Percentiles rank a stretch among this genome's conserved stretches.
These are phyloP conservation scores for Argyresthia goedartella DNA, from an alignment of 2,888 invertebrate species.

Conservation along the genomic window DNA sequence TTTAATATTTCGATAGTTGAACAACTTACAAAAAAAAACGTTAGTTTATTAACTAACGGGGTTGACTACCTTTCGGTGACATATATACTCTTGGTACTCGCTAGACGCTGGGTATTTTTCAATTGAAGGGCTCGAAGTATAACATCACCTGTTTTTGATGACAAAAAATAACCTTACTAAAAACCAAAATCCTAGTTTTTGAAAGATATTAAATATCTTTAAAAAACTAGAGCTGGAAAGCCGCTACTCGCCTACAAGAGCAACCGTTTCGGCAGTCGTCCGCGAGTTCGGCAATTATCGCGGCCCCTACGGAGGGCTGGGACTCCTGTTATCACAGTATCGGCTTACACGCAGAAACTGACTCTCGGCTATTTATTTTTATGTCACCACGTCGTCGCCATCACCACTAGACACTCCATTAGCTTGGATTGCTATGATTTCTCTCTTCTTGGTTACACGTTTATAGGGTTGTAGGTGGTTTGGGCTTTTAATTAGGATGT, in stretches of 20 bases:
- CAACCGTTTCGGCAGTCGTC: slow-evolving; percentile 34
- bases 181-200: too few species aligned
- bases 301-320: slow-evolving; percentile 32
- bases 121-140: too few species aligned
- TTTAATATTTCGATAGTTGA: too few species aligned
- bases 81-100: too few species aligned
- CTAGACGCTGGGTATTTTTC: too few species aligned
- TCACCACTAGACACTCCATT: slow-evolving; percentile 72
- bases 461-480: slow-evolving; percentile 43
- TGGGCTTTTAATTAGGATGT: slow-evolving; percentile 12
- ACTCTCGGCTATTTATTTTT: slow-evolving; percentile 70
- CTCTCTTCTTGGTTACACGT: slow-evolving; percentile 63
- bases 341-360: slow-evolving; percentile 69
- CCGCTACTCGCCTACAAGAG: slow-evolving; percentile 15
- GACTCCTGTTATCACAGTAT: slow-evolving; percentile 68
- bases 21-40: too few species aligned
- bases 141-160: too few species aligned
- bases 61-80: too few species aligned
- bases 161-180: too few species aligned
- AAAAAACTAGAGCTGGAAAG: too few species aligned
- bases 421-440: slow-evolving; percentile 64
- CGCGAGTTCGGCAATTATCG: slow-evolving; percentile 66
- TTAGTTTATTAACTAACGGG: too few species aligned
- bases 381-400: slow-evolving; percentile 62
- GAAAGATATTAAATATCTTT: too few species aligned